Evolutionary conservation across 2,113 vertebrate species (phyloP).

Genomic region (Cariama cristata): DNA sequence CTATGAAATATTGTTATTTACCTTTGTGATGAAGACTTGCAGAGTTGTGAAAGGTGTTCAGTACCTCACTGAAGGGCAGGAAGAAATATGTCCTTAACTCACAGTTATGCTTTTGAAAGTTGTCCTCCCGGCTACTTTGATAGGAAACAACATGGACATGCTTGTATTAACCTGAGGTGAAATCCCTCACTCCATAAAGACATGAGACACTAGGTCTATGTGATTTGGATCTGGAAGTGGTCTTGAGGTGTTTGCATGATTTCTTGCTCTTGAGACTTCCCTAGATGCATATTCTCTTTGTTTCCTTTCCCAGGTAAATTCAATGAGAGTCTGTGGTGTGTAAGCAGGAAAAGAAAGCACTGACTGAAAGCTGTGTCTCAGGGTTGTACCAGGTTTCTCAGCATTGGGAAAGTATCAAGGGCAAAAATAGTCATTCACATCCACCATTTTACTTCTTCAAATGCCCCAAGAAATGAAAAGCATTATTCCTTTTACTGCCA

Average conservation of each 20-base stretch:
- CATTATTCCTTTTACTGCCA: background rate
- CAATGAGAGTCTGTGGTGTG: background rate
- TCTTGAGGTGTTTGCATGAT: background rate
- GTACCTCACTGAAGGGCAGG: background rate
- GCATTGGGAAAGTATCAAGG: background rate
- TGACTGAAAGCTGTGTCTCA: background rate
- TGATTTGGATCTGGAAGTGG: background rate
- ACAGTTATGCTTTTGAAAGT: background rate
- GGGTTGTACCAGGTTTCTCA: background rate
- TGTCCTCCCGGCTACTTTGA: background rate
- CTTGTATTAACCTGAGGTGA: background rate
- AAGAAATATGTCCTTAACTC: background rate
- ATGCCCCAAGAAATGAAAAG: background rate
- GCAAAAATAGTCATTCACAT: background rate
- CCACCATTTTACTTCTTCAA: background rate
- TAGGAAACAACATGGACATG: background rate
- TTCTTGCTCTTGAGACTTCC: background rate
- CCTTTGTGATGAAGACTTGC: background rate
- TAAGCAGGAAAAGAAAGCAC: background rate
- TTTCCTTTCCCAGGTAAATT: background rate
- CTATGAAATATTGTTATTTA: background rate
- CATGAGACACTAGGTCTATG: fast-evolving
- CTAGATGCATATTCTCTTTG: background rate
- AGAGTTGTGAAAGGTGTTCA: background rate
- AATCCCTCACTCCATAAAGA: background rate